Evolutionary conservation across 2,113 vertebrate species (phyloP), one percentile per base, ranked within the genome.

Genomic region (Plecotus auritus): DNA sequence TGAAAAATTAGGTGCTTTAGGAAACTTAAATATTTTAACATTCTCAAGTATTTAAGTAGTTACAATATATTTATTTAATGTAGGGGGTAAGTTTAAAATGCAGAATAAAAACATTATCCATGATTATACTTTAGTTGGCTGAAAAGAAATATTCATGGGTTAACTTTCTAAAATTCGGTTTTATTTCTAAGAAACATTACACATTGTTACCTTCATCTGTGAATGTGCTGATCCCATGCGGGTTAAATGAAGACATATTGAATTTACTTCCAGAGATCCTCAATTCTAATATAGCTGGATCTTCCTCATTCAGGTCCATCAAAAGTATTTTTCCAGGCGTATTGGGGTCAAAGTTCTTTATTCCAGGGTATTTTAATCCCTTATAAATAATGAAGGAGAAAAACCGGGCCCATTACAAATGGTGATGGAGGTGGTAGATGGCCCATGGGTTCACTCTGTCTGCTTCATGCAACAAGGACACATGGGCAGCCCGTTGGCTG

Each of bases 171-270:
- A 4, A 72, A 30, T 4, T 81, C 61, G 20, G 3, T 47, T 78
- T 91, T 66, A 9, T 74, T 90, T 85, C 35, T 51, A 76, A 66
- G 40, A 45, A 88, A 23, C 40, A 67, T 40, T 59, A 87, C 77
- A 64, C 32, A 49, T 28, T 37, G 37, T 98, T 98, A 99, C 99
- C 99, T 97, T 80, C 97, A 92, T 99, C 99, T 6, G 96, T 91
- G 64, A 98, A 99, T 5, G 98, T 96, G 94, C 99, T 99, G 93
- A 99, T 99, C 94, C 99, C 99, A 86, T 99, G 99, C 88, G 99
- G 99, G 94, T 98, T 99, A 97, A 99, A 99, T 0, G 98, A 99
- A 0, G 98, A 97, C 45, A 98, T 35, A 93, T 99, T 98, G 92
- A 99, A 99, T n/a, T 98, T 98, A 93, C 98, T 98, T 66, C 98